phyloP scores from a whole-genome alignment of 2,113 vertebrate species.

The Carassius gibelio region DNA sequence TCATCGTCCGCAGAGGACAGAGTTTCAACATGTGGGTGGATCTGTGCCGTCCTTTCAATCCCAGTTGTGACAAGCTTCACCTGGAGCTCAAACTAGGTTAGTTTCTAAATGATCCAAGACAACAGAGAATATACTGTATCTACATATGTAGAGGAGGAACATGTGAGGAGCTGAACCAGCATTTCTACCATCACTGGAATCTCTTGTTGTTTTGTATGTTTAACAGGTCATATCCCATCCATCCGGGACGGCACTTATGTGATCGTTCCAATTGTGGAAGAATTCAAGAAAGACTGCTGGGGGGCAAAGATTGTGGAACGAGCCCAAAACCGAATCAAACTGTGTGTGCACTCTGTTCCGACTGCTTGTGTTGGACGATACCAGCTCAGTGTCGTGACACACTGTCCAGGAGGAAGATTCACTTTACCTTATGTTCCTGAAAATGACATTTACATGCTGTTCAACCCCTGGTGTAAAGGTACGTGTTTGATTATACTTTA shows the following conservation, averaged over 20 bases:
- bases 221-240: conserved; percentile 11
- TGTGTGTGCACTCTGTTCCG: neutral
- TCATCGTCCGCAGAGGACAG: too few species aligned
- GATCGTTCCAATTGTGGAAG: neutral
- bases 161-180: neutral
- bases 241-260: conserved; percentile 22
- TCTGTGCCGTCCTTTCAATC: conserved; percentile 75
- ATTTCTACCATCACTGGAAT: neutral
- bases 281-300: conserved; percentile 36
- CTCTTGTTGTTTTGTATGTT: neutral
- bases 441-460: conserved; percentile 10
- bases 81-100: conserved; percentile 80
- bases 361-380: conserved; percentile 23
- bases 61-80: conserved; percentile 69
- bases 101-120: neutral
- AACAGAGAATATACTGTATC: too few species aligned
- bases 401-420: conserved; percentile 53
- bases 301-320: neutral
- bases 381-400: conserved; percentile 7
- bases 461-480: conserved; percentile 22
- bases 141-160: neutral
- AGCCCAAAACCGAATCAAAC: conserved; percentile 10
- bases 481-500: neutral
- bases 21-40: too few species aligned
- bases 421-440: conserved; percentile 59